Evolutionary conservation across 2,113 vertebrate species (phyloP).

Genomic region (Oxyura jamaicensis): DNA sequence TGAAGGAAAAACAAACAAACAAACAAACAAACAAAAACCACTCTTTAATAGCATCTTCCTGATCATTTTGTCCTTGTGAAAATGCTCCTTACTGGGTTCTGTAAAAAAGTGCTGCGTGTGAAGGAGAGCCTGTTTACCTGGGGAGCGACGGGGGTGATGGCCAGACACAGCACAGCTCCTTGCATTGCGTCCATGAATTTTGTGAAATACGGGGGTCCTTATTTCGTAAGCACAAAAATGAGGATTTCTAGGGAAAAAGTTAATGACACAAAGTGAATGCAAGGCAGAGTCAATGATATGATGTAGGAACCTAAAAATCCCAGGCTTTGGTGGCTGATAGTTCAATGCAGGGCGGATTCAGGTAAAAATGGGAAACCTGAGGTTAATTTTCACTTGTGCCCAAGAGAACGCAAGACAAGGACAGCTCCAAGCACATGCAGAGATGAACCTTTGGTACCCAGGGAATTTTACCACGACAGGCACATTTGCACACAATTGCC

Average conservation of each 20-base stretch:
- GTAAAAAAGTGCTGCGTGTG: background rate
- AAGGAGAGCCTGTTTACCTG: background rate
- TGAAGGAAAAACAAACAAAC: background rate
- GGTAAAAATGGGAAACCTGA: background rate
- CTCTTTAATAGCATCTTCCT: background rate
- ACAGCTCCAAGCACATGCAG: background rate
- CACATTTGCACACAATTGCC: background rate
- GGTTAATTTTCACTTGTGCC: background rate
- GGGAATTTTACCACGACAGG: background rate
- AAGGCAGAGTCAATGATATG: background rate
- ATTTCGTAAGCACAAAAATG: background rate
- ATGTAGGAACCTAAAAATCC: background rate
- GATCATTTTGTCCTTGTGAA: background rate
- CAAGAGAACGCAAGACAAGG: background rate
- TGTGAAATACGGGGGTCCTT: background rate
- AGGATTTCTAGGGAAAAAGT: background rate
- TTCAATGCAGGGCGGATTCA: rapidly evolving
- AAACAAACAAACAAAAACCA: rapidly evolving
- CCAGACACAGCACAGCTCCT: background rate
- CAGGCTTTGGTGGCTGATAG: background rate
- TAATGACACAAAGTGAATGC: background rate
- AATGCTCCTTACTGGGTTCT: rapidly evolving
- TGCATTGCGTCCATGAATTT: background rate
- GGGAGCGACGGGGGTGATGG: background rate
- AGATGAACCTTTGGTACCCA: background rate